Evolutionary conservation across 2,797 vertebrate genomes (phyloP), one percentile per base, ranked within the genome.

Genomic region (Protonibea diacanthus): DNA sequence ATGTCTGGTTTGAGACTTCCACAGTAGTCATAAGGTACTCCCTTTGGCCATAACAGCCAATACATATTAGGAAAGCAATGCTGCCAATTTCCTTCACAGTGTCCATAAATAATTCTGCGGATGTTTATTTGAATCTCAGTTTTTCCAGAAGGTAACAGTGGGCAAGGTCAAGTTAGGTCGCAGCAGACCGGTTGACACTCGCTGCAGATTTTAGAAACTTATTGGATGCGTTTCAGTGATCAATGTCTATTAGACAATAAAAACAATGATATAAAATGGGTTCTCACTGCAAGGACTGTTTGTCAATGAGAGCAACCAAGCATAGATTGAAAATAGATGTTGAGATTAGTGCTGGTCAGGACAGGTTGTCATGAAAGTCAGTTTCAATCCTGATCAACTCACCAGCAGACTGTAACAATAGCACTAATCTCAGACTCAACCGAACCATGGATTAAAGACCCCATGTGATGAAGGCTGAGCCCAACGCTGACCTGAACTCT

Each of bases 391-490:
- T 57, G 84, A 73, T 91, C 89, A 89, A 88, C 73, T 69, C 87
- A 85, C 83, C 85, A 90, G 87, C 79, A 86, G 88, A 90, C 89
- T 92, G 89, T 90, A 91, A 88, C 83, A 92, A 91, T 86, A 92
- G 86, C 86, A 87, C 88, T 92, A 93, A 93, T 93, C 91, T 93
- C 80, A 81, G 80, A 90, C 78, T 92, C 58, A 81, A 90, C 76
- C 70, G 55, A 85, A 90, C 84, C 81, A 21, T 76, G 89, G 89
- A 93, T 93, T 93, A 91, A 83, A 87, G 91, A 89, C 91, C 91
- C 84, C 93, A 92, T 93, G 94, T 93, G 92, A 95, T 63, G 88
- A 89, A 80, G 82, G 48, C 87, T 89, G 86, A 91, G 86, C 86
- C 84, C 83, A 90, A 79, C 13, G 40, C 84, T 91, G 88, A 92